Percentiles rank a stretch among this genome's conserved stretches.
Evolutionary conservation across 2,888 invertebrate genomes (phyloP).

Genomic region (Stegana nigrithorax): DNA sequence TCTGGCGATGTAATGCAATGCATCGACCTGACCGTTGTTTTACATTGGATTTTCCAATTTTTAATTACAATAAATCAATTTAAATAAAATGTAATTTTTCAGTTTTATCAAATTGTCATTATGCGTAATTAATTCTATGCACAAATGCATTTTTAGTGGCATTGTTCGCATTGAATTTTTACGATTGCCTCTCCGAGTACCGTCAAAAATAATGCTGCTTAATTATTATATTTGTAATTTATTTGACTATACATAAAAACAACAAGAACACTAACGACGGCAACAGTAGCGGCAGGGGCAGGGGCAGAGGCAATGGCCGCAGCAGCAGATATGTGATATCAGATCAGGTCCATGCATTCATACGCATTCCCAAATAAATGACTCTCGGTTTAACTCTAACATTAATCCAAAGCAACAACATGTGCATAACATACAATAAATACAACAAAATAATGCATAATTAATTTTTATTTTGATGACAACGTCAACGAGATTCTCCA

Average conservation of each 20-base stretch:
- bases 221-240: conserved; percentile 65
- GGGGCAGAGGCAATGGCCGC: no score
- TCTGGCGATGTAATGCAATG: no score
- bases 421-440: conserved; percentile 44
- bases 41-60: conserved; percentile 41
- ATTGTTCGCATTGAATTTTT: conserved; percentile 20
- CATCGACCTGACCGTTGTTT: no score
- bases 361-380: conserved; percentile 34
- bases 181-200: conserved; percentile 30
- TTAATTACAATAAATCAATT: conserved; percentile 66
- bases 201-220: conserved; percentile 56
- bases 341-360: no score
- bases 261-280: no score
- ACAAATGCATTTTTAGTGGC: conserved; percentile 50
- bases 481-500: conserved; percentile 50
- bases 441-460: conserved; percentile 64
- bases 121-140: conserved; percentile 61
- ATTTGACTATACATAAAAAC: conserved; percentile 45
- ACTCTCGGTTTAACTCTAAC: conserved; percentile 47
- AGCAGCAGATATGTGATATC: no score
- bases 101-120: conserved; percentile 7
- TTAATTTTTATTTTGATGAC: conserved; percentile 67
- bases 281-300: no score
- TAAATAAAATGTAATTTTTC: conserved; percentile 49
- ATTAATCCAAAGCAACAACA: conserved; percentile 51